These are phyloP conservation scores for Periparus ater DNA, from an alignment of 2,797 vertebrate species.

Conservation along the genomic window DNA sequence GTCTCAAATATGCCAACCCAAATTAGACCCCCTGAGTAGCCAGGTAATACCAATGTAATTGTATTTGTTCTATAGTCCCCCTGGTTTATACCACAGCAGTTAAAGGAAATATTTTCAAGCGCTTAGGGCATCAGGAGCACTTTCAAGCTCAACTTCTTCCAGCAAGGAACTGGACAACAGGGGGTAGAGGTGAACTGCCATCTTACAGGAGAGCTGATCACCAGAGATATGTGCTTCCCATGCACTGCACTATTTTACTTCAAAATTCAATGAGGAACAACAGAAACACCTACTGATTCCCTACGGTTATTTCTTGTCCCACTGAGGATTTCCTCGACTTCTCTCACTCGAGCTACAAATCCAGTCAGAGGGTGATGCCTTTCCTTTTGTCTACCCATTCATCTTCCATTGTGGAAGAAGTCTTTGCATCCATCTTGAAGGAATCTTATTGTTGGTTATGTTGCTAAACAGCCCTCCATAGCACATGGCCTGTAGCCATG, in stretches of 20 bases:
- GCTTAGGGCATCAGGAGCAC: neutral
- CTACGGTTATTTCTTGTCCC: neutral
- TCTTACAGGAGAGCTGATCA: neutral
- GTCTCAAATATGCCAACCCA: neutral
- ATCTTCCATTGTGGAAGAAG: neutral
- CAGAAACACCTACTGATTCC: neutral
- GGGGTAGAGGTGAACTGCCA: fast-evolving
- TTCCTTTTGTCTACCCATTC: neutral
- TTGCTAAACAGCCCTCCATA: conserved; percentile 10
- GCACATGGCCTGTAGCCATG: neutral
- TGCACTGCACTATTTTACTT: neutral
- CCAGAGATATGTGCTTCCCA: neutral
- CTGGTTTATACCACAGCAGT: neutral
- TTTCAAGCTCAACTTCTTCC: neutral
- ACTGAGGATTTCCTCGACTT: neutral
- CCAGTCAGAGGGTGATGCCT: neutral
- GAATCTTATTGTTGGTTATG: conserved; percentile 17
- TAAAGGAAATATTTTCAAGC: neutral
- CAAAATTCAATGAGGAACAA: neutral
- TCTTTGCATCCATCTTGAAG: conserved; percentile 50
- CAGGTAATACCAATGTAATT: neutral
- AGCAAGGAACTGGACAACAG: neutral
- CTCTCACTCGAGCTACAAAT: neutral
- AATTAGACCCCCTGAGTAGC: neutral
- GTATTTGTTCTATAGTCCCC: neutral